Conservation (phyloP, 2,113 vertebrate genomes). For the Pterophyllum scalare region DNA sequence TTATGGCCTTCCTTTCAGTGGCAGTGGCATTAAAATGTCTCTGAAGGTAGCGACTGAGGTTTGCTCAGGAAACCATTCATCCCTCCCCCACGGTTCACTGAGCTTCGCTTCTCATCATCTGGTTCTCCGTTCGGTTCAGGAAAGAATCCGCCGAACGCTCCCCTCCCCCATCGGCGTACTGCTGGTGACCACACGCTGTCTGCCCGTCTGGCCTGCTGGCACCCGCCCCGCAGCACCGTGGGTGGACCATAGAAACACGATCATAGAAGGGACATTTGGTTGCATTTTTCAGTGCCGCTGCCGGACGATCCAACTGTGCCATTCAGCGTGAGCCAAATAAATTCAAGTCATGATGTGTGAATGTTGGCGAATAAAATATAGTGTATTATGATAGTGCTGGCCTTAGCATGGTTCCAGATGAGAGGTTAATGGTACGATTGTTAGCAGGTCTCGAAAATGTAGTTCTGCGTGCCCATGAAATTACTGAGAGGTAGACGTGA, state of each 20-base stretch:
- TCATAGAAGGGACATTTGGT: slow-evolving; percentile 5
- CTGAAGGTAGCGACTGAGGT: neutral
- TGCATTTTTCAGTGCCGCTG: neutral
- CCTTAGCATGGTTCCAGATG: neutral
- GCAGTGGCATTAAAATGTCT: neutral
- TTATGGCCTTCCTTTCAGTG: neutral
- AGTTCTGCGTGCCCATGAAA: neutral
- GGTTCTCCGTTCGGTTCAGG: slow-evolving; percentile 51
- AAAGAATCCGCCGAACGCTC: slow-evolving; percentile 30
- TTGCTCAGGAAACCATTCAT: slow-evolving; percentile 33
- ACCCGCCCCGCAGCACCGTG: neutral
- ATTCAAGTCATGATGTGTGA: neutral
- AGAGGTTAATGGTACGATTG: neutral
- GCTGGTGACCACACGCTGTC: slow-evolving; percentile 57
- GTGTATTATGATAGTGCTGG: neutral
- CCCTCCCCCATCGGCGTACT: slow-evolving; percentile 6
- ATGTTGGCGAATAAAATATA: neutral
- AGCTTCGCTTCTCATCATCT: slow-evolving; percentile 49
- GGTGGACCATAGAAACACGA: slow-evolving; percentile 5
- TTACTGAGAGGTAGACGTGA: neutral
- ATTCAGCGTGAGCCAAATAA: slow-evolving; percentile 46
- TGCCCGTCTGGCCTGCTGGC: slow-evolving; percentile 76
- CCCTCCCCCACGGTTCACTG: neutral
- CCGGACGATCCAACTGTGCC: slow-evolving; percentile 32
- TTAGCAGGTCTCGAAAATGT: neutral